Evolutionary conservation across 2,797 vertebrate genomes (phyloP), one percentile per base, ranked within the genome.

Genomic region (Dromococcyx pavoninus): DNA sequence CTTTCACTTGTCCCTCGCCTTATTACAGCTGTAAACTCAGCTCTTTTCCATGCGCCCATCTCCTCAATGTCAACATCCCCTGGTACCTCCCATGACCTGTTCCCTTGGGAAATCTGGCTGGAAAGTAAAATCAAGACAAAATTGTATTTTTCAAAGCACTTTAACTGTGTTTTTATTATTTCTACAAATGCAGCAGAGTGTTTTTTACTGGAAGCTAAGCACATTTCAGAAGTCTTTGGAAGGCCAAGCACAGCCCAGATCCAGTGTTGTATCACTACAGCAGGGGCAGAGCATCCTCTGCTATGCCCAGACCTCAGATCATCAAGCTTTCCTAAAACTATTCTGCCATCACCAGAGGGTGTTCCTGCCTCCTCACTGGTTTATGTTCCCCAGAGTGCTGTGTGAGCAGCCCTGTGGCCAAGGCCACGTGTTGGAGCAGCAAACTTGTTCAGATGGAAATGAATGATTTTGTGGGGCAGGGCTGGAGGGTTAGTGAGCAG

Each of bases 91-190:
- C 11, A 9, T 32, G 67, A 58, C 23, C 24, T 73, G 15, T 76
- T 88, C 32, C 53, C 65, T 70, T 77, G 50, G 57, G 54, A 95
- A 93, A 77, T 37, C 57, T 71, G 11, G 6, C 37, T 81, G 62
- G 77, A 91, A 83, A 78, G 13, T 67, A 92, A 73, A 75, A 75
- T 46, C 51, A 51, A 93, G 72, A 43, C n/a, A 70, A 74, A 92
- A 67, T 2, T 27, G 4, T 39, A 17, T 70, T n/a, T n/a, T n/a
- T n/a, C n/a, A n/a, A 82, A 72, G 24, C 11, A 51, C 53, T 81
- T 84, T 24, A 74, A 56, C 27, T 79, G 5, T 39, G 18, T 41
- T 74, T 95, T 93, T 77, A 46, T 12, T 61, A 32, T 60, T 93
- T 81, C 50, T 88, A 65, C 11, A 79, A 41, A 57, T 28, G 10